Percentiles rank a stretch among this genome's conserved stretches.
These are phyloP conservation scores for Myxocyprinus asiaticus DNA, from an alignment of 2,113 vertebrate genomes.

Conservation along the genomic window DNA sequence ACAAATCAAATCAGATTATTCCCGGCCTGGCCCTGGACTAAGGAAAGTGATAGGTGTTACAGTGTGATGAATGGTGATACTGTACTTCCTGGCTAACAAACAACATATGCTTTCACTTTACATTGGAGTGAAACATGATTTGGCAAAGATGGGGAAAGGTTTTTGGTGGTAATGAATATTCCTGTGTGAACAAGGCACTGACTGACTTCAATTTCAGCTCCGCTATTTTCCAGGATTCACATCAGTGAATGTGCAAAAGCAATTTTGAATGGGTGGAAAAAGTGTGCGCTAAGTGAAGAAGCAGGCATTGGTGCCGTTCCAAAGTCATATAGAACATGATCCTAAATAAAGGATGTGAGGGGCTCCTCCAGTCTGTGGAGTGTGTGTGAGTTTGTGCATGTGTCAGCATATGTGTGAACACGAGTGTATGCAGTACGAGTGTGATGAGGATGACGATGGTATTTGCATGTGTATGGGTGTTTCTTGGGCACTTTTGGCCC, in stretches of 20 bases:
- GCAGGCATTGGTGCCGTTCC: conserved; percentile 52
- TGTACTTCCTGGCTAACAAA: conserved; percentile 54
- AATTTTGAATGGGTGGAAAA: conserved; percentile 55
- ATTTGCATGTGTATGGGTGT: not conserved
- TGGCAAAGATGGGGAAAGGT: conserved; percentile 47
- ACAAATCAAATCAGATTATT: conserved; percentile 51
- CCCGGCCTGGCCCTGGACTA: conserved; percentile 27
- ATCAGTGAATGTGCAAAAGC: conserved; percentile 59
- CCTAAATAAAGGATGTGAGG: conserved; percentile 50
- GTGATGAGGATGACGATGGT: conserved; percentile 16
- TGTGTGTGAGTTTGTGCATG: conserved; percentile 21
- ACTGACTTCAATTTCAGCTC: conserved; percentile 45
- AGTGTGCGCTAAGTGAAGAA: conserved; percentile 55
- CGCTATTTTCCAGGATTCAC: conserved; percentile 58
- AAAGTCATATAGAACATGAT: conserved; percentile 61
- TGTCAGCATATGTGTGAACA: not conserved
- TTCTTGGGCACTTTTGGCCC: too few species aligned
- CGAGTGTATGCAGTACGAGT: not conserved
- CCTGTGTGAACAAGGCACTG: conserved; percentile 55
- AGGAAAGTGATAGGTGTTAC: conserved; percentile 49
- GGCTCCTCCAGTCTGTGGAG: conserved; percentile 4
- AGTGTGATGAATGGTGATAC: conserved; percentile 50
- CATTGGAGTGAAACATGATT: conserved; percentile 52
- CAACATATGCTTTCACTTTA: conserved; percentile 57
- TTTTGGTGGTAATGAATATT: conserved; percentile 54